phyloP scores from a whole-genome alignment of 2,888 invertebrate species.

The Leptinotarsa haldemani region DNA sequence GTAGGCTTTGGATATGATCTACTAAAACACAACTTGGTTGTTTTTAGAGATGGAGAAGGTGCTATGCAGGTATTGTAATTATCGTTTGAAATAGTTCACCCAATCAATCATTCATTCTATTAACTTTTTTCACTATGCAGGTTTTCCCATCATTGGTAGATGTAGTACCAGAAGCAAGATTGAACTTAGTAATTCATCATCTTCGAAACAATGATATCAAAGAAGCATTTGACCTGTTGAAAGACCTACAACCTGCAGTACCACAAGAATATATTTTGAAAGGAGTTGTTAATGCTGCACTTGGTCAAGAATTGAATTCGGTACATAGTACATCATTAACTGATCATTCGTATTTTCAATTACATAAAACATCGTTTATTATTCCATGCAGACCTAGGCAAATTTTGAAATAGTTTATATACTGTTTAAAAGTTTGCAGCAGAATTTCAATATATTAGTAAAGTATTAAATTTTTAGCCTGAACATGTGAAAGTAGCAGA shows the following conservation, averaged over 20 bases:
- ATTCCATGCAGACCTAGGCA: too few relatives aligned
- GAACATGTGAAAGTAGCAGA: conserved; percentile 96
- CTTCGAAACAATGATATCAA: conserved; percentile 88
- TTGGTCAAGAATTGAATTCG: conserved; percentile 92
- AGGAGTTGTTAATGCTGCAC: conserved; percentile 93
- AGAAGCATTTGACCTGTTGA: conserved; percentile 89
- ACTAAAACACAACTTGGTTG: conserved; percentile 94
- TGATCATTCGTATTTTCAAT: too few relatives aligned
- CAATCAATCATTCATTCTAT: not conserved
- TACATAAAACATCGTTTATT: too few relatives aligned
- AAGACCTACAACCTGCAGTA: conserved; percentile 91
- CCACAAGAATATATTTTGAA: conserved; percentile 97
- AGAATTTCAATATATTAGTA: too few relatives aligned
- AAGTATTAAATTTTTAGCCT: conserved; percentile 70
- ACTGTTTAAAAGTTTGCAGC: too few relatives aligned
- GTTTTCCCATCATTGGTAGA: conserved; percentile 90
- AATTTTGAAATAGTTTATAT: too few relatives aligned
- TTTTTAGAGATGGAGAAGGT: conserved; percentile 93
- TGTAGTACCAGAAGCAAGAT: conserved; percentile 94
- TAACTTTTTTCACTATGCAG: conserved; percentile 56
- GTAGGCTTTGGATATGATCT: conserved; percentile 90
- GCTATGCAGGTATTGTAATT: conserved; percentile 79
- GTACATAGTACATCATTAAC: conserved; percentile 66
- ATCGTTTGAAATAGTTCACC: not conserved
- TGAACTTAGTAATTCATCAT: conserved; percentile 95